Base-by-base conservation (phyloP, 2,888 invertebrate genomes). In the Andrena fulva region DNA sequence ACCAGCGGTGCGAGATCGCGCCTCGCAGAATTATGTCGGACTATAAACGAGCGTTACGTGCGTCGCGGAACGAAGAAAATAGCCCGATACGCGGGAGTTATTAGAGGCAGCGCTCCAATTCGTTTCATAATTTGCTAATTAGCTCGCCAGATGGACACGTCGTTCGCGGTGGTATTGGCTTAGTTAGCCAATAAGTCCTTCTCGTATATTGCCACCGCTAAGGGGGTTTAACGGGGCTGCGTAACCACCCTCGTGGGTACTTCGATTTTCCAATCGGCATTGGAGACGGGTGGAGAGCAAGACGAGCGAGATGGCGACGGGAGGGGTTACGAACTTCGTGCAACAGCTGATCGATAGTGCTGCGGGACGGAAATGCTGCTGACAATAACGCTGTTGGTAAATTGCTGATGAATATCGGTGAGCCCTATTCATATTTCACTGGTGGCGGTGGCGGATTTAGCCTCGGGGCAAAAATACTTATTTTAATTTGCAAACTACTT, bases 101-200 rank as follows among this genome's bases (percentile, higher is more conserved):
- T 90, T 83, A 85, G 81, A 86, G 71, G 63, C 50, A 29, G 62
- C 27, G 68, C 50, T 68, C 77, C 78, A 56, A 85, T 86, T 81
- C 79, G 82, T 86, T 79, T 88, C 82, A 87, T 85, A 85, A 89
- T 87, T 87, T 87, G 89, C 89, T 92, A 91, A 92, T 92, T 91
- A 90, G 89, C 85, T 78, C 78, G 88, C 90, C 92, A 92, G 89
- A 91, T 90, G 91, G 91, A 92, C 90, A 90, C 77, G 86, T 86
- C 83, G 88, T 92, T 91, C 87, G 89, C 84, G 89, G 88, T 84
- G 77, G 82, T 91, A 91, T 91, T 88, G 89, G 86, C 85, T 87
- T 87, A 87, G 89, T 87, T 87, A 78, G 87, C 89, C 90, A 90
- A 89, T 91, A 91, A 91, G 89, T 89, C 86, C 82, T 81, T 73